Base-by-base conservation (phyloP, 2,113 vertebrate genomes). In the Muscicapa adusta region DNA sequence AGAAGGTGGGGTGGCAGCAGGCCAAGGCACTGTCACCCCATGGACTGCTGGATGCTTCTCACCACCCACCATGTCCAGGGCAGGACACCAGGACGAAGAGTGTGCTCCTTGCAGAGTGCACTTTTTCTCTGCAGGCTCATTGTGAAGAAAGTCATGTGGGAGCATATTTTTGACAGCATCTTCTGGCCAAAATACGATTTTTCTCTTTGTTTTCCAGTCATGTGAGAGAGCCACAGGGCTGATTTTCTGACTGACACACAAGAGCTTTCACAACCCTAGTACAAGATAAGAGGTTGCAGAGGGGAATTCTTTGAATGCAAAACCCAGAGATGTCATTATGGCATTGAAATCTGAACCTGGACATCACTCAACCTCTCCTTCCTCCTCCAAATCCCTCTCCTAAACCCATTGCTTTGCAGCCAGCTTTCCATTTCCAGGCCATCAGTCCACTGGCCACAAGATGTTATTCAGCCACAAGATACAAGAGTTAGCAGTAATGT, bases 381-480 rank as follows among this genome's bases (percentile, higher is more conserved):
- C 83, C 80, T 95, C 65, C 33, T 93, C 50, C 65, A 96, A 84
- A 96, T 94, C 68, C 79, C 68, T 71, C 65, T 93, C 63, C 80
- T 95, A 95, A 94, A 80, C 73, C 83, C 80, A 53, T 4, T 62
- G 40, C 72, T 62, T 93, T 86, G 34, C 92, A 89, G 86, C 68
- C 84, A 96, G 79, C 38, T 85, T 81, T 89, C 53, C 48, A 81
- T 56, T 88, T 84, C 43, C 48, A 58, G 73, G 51, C 63, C 2
- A 4, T 31, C 76, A 71, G 40, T 91, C 48, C 31, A 36, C 20
- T 33, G 33, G 33, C 38, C 2, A 0, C 43, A 84, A 62, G 43
- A n/a, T 73, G 38, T 57, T 79, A 33, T 29, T 61, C 0, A 0
- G 19, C 57, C 80, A 57, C 31, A 75, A 67, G 93, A 75, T 29